Base-by-base conservation (phyloP, 2,797 vertebrate species). In the Odontamblyopus rebecca region DNA sequence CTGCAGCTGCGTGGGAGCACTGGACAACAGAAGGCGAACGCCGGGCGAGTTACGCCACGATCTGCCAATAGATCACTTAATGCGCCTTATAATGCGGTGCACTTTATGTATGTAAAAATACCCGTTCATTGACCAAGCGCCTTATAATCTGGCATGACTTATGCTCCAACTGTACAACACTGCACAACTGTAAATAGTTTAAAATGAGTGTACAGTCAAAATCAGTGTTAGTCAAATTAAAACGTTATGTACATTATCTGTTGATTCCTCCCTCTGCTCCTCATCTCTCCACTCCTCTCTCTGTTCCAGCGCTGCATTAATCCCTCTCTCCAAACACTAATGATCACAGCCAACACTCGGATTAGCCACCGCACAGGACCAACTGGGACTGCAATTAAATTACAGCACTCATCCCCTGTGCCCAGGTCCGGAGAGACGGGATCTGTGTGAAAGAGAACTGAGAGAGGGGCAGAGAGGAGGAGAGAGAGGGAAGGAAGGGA, bases 301-400 rank as follows among this genome's bases (percentile, higher is more conserved):
- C 68, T 78, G 80, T 78, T 84, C 78, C 62, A 35, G 54, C 59
- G 59, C 62, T 57, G 65, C 57, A 84, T 80, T 83, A 70, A 79
- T 68, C 75, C 67, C 78, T 68, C 72, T 75, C 68, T 71, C 68
- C 71, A 67, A 83, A 81, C 79, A 73, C 76, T 82, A 89, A 86
- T 79, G 78, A 85, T 86, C 73, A 82, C 81, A 74, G 72, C 75
- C 83, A 84, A 86, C 69, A 61, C 74, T 77, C 67, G 85, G 76
- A 88, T 89, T 87, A 83, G 79, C 78, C 71, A 29, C 72, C 69
- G 81, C 75, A 75, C 80, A 77, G 57, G 80, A 75, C 69, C 81
- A 44, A 77, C 76, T 61, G 62, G 72, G 73, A 71, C 68, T 67
- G 71, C 50, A 82, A 86, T 89, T 80, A 80, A 88, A 88, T 89